Percentiles rank a stretch among this genome's conserved stretches.
Conservation (phyloP, 2,797 vertebrate species). For the Eleutherodactylus coqui region DNA sequence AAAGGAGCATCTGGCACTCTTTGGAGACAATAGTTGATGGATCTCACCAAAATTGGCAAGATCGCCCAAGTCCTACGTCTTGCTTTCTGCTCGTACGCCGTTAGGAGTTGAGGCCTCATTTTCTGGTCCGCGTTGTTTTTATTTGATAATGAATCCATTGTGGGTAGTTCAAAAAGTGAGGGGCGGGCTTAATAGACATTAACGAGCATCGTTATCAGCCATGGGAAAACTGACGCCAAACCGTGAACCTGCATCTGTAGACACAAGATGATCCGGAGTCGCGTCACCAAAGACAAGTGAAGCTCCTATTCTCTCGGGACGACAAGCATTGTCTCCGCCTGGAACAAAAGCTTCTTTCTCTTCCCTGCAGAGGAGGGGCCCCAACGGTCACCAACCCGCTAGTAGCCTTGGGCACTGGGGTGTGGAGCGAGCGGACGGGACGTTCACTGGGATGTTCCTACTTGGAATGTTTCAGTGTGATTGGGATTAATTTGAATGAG, state of each 20-base stretch:
- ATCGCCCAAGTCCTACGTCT: background rate
- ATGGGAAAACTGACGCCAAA: background rate
- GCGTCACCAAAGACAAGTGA: slow-evolving; percentile 18
- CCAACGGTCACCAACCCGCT: slow-evolving; percentile 51
- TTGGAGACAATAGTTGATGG: background rate
- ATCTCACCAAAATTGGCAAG: background rate
- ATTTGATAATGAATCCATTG: slow-evolving; percentile 14
- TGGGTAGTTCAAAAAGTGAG: background rate
- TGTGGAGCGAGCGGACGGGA: background rate
- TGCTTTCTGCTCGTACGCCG: background rate
- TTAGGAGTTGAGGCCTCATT: background rate
- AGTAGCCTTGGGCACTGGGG: background rate
- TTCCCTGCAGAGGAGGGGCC: slow-evolving; percentile 26
- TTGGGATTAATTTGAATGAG: background rate
- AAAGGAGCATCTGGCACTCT: too few species aligned
- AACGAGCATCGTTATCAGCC: background rate
- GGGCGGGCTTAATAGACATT: background rate
- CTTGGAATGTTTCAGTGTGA: slow-evolving; percentile 21
- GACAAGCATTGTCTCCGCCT: slow-evolving; percentile 33
- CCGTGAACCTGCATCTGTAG: background rate
- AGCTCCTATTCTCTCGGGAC: slow-evolving; percentile 16
- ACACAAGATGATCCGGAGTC: background rate
- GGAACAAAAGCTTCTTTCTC: slow-evolving; percentile 36
- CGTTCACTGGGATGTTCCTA: background rate
- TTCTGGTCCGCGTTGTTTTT: background rate